A percentile compares a stretch with the other conserved stretches of the same genome.
Conservation (phyloP, 2,888 invertebrate genomes). For the Nasonovia ribisnigri region DNA sequence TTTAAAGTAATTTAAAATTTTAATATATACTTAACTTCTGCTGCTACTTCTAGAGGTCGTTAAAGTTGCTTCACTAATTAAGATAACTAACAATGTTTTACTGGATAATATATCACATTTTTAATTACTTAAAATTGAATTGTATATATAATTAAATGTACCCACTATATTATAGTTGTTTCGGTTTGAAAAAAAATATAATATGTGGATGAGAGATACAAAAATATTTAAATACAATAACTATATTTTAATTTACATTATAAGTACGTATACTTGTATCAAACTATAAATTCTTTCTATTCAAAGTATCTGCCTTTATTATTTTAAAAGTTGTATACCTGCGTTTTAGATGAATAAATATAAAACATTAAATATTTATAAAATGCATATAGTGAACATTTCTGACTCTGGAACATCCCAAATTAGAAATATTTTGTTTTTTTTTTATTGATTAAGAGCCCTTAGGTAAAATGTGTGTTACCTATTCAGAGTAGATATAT, state of each 20-base stretch:
- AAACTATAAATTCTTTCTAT: neutral
- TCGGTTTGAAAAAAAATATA: neutral
- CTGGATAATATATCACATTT: neutral
- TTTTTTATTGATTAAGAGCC: neutral
- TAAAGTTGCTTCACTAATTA: neutral
- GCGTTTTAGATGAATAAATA: neutral
- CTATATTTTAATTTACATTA: neutral
- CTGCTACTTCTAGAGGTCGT: neutral
- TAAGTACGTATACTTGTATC: neutral
- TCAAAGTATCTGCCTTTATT: neutral
- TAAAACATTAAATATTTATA: neutral
- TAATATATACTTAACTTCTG: neutral
- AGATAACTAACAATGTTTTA: neutral
- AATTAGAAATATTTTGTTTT: neutral
- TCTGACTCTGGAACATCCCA: neutral
- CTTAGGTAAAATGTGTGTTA: neutral
- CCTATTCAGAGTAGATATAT: neutral
- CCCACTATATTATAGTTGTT: neutral
- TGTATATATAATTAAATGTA: neutral
- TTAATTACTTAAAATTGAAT: slow-evolving; percentile 10
- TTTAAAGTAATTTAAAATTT: neutral
- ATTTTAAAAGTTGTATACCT: neutral
- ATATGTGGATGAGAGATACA: neutral
- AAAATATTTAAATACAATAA: neutral
- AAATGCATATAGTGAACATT: neutral